These are phyloP conservation scores for Bombus huntii DNA, from an alignment of 1,140 invertebrate genomes.

Conservation along the genomic window DNA sequence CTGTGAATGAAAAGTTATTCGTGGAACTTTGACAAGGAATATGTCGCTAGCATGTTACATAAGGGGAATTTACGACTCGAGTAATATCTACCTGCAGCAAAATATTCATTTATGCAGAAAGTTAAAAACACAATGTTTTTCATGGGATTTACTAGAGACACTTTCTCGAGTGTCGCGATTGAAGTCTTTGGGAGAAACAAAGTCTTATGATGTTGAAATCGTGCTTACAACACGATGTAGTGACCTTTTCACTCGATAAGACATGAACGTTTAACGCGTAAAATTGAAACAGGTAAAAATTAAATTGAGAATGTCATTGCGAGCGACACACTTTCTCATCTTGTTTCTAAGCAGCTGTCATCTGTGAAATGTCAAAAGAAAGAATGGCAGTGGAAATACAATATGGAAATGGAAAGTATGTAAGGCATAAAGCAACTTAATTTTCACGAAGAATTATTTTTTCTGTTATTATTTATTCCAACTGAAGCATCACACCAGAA, in stretches of 20 bases:
- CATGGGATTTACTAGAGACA: neutral
- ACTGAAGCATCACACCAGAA: too few species aligned
- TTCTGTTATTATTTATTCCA: too few species aligned
- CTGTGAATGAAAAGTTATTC: neutral
- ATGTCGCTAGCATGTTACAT: neutral
- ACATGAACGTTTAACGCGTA: neutral
- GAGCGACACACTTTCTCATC: neutral
- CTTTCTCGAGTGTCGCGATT: neutral
- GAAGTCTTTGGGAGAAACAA: neutral
- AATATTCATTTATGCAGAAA: neutral
- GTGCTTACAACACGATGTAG: neutral
- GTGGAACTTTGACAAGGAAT: neutral
- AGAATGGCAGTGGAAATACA: neutral
- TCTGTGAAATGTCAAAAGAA: neutral
- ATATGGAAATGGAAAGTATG: too few species aligned
- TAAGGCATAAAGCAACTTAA: too few species aligned
- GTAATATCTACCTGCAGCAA: neutral
- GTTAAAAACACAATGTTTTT: neutral
- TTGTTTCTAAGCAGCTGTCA: neutral
- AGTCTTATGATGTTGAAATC: neutral
- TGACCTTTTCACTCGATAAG: constrained; percentile 10
- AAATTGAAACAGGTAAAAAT: constrained; percentile 1
- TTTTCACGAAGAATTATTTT: too few species aligned
- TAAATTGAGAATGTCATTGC: constrained; percentile 8
- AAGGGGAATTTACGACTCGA: neutral